Percentiles rank a stretch among this genome's conserved stretches.
phyloP scores from a whole-genome alignment of 1,140 invertebrate species.

The Ditylenchus dipsaci region DNA sequence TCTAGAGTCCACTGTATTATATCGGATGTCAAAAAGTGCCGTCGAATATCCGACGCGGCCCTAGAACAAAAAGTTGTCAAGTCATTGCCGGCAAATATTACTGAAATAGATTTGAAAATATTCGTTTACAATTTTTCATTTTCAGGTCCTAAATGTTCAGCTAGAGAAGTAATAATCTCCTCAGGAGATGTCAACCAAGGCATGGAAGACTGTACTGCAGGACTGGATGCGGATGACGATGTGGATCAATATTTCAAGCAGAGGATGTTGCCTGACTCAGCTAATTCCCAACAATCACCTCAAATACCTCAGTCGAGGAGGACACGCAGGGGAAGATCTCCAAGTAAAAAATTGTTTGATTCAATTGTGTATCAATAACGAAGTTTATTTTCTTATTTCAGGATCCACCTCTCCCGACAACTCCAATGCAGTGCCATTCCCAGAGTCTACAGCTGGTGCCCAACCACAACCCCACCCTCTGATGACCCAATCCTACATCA shows the following conservation, averaged over 20 bases:
- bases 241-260: slow-evolving; percentile 4
- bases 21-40: no score
- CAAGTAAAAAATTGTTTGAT: not conserved
- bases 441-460: not conserved
- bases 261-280: not conserved
- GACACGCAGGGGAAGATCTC: slow-evolving; percentile 1
- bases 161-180: slow-evolving; percentile 12
- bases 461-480: not conserved
- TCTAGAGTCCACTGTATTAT: no score
- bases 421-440: not conserved
- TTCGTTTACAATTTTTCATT: no score
- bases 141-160: slow-evolving; percentile 23
- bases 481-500: not conserved
- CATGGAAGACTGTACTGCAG: not conserved
- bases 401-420: not conserved
- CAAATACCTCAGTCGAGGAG: slow-evolving; percentile 9
- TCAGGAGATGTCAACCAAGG: not conserved
- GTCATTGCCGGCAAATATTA: no score
- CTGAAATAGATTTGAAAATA: no score
- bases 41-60: no score
- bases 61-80: no score
- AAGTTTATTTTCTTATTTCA: not conserved
- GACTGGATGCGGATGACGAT: slow-evolving; percentile 15
- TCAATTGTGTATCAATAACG: not conserved
- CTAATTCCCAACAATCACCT: not conserved